phyloP scores from a whole-genome alignment of 2,888 invertebrate genomes.

The Tridacna crocea region DNA sequence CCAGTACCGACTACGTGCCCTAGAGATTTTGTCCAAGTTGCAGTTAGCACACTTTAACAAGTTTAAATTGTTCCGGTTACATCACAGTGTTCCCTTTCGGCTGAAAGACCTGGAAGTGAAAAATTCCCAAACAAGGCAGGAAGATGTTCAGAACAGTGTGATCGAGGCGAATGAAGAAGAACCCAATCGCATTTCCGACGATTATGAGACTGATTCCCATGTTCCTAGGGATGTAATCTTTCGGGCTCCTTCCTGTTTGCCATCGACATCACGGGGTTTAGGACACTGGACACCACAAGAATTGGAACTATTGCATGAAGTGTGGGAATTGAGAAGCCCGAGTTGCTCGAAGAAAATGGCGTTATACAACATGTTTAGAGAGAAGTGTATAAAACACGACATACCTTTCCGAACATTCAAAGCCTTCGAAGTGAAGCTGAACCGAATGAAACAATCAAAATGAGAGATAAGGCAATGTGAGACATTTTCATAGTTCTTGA shows the following conservation, averaged over 20 bases:
- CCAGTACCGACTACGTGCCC: constrained; percentile 30
- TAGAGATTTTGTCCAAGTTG: constrained; percentile 41
- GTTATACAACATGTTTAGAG: constrained; percentile 21
- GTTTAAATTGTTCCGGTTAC: constrained; percentile 32
- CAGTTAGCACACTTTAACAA: constrained; percentile 31
- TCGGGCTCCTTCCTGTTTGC: constrained; percentile 16
- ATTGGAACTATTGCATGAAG: constrained; percentile 32
- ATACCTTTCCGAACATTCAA: constrained; percentile 24
- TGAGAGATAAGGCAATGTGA: not conserved
- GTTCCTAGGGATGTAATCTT: not conserved
- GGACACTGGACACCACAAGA: constrained; percentile 22
- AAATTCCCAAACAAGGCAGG: not conserved
- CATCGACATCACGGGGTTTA: not conserved
- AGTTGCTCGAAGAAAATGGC: not conserved
- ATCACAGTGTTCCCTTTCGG: constrained; percentile 33
- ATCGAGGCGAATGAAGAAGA: not conserved
- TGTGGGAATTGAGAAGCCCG: not conserved
- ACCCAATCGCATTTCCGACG: not conserved
- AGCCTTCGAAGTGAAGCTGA: constrained; percentile 24
- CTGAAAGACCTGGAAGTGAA: not conserved
- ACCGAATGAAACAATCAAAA: not conserved
- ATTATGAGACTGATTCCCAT: not conserved
- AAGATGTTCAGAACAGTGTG: not conserved
- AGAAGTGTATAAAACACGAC: constrained; percentile 18
- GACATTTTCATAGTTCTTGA: no score